Conservation (phyloP, 2,888 invertebrate genomes). For the Shargacucullia verbasci region DNA sequence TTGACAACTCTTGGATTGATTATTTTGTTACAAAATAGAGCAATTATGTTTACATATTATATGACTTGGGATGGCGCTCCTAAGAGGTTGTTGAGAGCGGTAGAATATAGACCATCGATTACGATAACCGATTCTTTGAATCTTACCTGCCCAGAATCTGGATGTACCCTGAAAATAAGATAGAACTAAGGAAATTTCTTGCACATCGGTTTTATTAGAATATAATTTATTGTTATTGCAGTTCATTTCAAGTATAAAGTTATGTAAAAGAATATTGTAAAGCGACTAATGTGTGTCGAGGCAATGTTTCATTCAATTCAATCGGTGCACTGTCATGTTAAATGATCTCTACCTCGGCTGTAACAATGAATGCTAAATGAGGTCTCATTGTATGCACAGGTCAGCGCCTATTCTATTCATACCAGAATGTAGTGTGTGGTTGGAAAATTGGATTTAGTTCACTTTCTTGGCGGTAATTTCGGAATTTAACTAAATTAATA, state of each 20-base stretch:
- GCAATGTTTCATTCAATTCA: conserved; percentile 12
- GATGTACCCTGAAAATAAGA: background rate
- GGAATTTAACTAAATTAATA: conserved; percentile 13
- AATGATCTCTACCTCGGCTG: conserved; percentile 10
- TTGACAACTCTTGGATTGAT: too few species aligned
- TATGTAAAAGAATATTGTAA: conserved; percentile 4
- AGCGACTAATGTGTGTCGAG: conserved; percentile 1
- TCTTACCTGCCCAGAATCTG: background rate
- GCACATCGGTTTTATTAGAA: conserved; percentile 16
- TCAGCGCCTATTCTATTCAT: conserved; percentile 3
- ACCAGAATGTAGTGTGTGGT: conserved; percentile 1
- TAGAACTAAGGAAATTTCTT: too few species aligned
- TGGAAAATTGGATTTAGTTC: background rate
- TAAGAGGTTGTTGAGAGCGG: too few species aligned
- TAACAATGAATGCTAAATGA: conserved; percentile 13
- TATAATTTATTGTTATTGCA: conserved; percentile 36
- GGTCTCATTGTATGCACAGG: conserved; percentile 4
- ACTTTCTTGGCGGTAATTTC: too few species aligned
- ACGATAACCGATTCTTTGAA: background rate
- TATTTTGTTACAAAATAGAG: too few species aligned
- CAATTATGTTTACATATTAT: too few species aligned
- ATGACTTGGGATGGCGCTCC: too few species aligned
- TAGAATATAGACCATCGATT: too few species aligned
- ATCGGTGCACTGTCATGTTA: conserved; percentile 4
- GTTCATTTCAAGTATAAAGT: conserved; percentile 18